Conservation (phyloP, 2,888 invertebrate species). For the Drosophila anomelani region DNA sequence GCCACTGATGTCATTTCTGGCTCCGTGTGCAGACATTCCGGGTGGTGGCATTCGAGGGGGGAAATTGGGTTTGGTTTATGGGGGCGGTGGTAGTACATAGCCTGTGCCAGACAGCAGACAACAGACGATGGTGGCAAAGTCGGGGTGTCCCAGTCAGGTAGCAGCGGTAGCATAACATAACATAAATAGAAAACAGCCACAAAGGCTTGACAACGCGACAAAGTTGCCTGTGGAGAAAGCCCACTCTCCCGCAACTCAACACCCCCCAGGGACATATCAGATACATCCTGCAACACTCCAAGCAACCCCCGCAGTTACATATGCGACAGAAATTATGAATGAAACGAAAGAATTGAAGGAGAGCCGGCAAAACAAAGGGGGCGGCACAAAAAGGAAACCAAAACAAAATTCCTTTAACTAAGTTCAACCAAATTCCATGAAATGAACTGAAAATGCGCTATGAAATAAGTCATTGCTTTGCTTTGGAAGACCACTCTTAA, state of each 20-base stretch:
- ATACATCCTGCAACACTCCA: conserved; percentile 46
- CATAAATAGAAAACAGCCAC: conserved; percentile 70
- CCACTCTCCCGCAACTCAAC: conserved; percentile 12
- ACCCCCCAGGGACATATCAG: conserved; percentile 32
- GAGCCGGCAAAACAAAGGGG: conserved; percentile 14
- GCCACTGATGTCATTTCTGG: conserved; percentile 47
- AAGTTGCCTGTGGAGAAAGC: conserved; percentile 41
- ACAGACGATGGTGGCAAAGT: conserved; percentile 26
- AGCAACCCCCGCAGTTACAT: conserved; percentile 48
- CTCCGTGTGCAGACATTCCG: conserved; percentile 52
- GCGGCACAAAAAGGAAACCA: conserved; percentile 8
- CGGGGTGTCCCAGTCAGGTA: conserved; percentile 33
- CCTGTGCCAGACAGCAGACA: conserved; percentile 59
- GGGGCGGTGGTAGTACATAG: conserved; percentile 6
- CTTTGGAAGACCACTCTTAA: neutral
- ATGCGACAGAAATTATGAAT: conserved; percentile 73
- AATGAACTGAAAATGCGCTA: conserved; percentile 6
- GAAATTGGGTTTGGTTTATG: neutral
- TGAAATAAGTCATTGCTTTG: no score
- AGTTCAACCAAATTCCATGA: neutral
- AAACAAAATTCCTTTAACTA: conserved; percentile 33
- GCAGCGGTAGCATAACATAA: conserved; percentile 44
- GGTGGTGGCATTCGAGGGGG: conserved; percentile 18
- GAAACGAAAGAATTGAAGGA: conserved; percentile 70
- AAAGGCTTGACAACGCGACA: conserved; percentile 72